Evolutionary conservation across 2,113 vertebrate species (phyloP).

Genomic region (Siniperca chuatsi): DNA sequence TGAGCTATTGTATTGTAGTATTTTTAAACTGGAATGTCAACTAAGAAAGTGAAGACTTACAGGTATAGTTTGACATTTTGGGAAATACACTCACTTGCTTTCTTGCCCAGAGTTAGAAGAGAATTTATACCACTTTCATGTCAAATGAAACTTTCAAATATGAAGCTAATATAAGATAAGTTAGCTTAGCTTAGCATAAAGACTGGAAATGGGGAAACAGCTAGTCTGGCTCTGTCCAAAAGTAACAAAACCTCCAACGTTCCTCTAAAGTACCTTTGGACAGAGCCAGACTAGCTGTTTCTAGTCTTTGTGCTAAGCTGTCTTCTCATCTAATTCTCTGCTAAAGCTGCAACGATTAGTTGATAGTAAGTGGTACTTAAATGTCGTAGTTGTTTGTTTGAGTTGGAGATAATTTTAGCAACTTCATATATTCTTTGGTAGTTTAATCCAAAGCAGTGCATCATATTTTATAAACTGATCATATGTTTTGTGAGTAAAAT

Average conservation of each 20-base stretch:
- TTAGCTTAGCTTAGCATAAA: conserved; percentile 12
- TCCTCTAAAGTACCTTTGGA: not conserved
- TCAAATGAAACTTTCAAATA: too few relatives aligned
- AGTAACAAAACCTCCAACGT: not conserved
- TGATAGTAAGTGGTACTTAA: too few relatives aligned
- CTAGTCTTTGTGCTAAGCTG: not conserved
- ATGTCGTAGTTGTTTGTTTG: too few relatives aligned
- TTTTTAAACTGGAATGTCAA: not conserved
- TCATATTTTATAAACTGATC: too few relatives aligned
- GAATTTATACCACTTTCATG: not conserved
- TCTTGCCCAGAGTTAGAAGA: too few relatives aligned
- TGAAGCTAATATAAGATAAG: not conserved
- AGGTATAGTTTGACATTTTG: not conserved
- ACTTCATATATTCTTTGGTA: too few relatives aligned
- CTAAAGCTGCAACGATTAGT: too few relatives aligned
- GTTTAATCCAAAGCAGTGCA: too few relatives aligned
- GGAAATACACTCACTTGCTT: not conserved
- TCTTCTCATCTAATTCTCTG: not conserved
- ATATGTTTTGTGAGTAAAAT: too few relatives aligned
- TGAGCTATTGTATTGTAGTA: not conserved
- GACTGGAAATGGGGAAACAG: not conserved
- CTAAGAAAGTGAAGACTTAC: not conserved
- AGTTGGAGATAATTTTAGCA: too few relatives aligned
- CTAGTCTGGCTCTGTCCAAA: not conserved
- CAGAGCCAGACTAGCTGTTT: not conserved